Evolutionary conservation across 2,888 invertebrate genomes (phyloP).

Genomic region (Mesoligia furuncula): DNA sequence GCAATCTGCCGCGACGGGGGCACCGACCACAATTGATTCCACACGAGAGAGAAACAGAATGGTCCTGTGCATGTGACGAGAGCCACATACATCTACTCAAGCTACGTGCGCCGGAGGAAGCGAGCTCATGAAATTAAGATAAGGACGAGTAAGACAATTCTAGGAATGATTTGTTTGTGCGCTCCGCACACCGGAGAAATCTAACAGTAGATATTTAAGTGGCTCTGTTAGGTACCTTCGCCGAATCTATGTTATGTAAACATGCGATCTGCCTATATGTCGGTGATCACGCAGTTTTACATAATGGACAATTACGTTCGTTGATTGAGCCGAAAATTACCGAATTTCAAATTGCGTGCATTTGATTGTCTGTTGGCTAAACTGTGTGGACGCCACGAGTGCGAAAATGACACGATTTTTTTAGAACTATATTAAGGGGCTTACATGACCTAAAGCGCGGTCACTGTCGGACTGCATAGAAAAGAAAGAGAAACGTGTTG

Average conservation of each 20-base stretch:
- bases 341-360: constrained; percentile 61
- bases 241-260: constrained; percentile 53
- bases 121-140: constrained; percentile 69
- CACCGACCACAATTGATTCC: constrained; percentile 87
- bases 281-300: constrained; percentile 51
- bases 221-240: constrained; percentile 41
- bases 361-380: constrained; percentile 56
- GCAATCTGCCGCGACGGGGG: constrained; percentile 83
- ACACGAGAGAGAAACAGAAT: constrained; percentile 74
- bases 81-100: constrained; percentile 49
- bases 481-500: no score
- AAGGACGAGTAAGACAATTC: constrained; percentile 62
- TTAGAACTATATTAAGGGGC: constrained; percentile 50
- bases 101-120: constrained; percentile 55
- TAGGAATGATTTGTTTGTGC: constrained; percentile 65
- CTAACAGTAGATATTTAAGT: constrained; percentile 58
- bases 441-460: no score
- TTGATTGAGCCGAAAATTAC: constrained; percentile 60
- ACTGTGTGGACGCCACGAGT: constrained; percentile 41
- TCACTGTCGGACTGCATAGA: no score
- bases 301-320: constrained; percentile 54
- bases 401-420: constrained; percentile 57
- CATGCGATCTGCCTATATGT: constrained; percentile 53
- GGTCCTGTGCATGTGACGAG: constrained; percentile 66
- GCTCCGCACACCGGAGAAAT: constrained; percentile 54